Evolutionary conservation across 2,113 vertebrate species (phyloP), one percentile per base, ranked within the genome.

Genomic region (Phoenicopterus ruber): DNA sequence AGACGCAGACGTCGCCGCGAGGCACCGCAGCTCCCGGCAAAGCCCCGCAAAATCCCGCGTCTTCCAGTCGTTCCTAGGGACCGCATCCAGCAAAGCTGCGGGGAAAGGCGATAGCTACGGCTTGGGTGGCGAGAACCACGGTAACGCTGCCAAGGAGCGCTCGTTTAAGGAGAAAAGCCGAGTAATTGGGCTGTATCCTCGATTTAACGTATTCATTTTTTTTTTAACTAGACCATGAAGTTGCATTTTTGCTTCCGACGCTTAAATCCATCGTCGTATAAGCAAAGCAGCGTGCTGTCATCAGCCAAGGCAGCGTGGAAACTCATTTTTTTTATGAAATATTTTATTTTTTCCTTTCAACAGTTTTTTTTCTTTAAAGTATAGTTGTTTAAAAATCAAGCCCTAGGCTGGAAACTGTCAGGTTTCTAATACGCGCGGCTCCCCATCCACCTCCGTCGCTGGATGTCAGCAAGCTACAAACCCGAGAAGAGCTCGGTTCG

Each of bases 291-390:
- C 29, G 3, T 1, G 6, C 63, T 86, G 54, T 49, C 4, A 1
- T 88, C 91, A 88, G 76, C 86, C 88, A 77, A 78, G 76, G 70
- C 74, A 74, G 70, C 1, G 4, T 59, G 42, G 80, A 83, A 94
- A 73, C 63, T 62, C 3, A 52, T 89, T 96, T 97, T 97, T 94
- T 83, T 47, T 73, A 31, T 86, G 88, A 88, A 88, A 94, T 65
- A 69, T 17, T n/a, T 1, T 52, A 2, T n/a, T 61, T 34, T 79
- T 81, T 6, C 38, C n/a, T 92, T 92, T 82, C 66, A 57, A 32
- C 17, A 16, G 6, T 34, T 62, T 31, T 34, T 11, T 22, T 32
- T 32, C 31, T 86, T 61, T 65, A 52, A 79, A 82, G 90, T 73
- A 73, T 50, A 67, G 54, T 34, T 71, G 34, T 50, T 92, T 94